Base-by-base conservation (phyloP, 2,113 vertebrate species). In the Baryphthengus martii region DNA sequence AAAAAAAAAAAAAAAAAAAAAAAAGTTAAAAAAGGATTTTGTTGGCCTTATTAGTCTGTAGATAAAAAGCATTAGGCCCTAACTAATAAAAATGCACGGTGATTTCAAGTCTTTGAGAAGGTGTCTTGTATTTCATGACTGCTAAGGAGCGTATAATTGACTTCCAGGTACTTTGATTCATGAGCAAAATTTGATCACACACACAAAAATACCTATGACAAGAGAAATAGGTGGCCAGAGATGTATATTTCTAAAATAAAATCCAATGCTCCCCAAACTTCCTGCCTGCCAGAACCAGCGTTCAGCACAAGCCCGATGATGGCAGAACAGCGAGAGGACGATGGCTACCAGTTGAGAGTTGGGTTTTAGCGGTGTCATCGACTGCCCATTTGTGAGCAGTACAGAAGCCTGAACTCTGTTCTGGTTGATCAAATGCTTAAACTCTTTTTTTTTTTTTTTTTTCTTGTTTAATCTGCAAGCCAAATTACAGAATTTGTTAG, bases 331-430 rank as follows among this genome's bases (percentile, higher is more conserved):
- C 31, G n/a, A 28, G 44, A 85, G 40, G 56, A 47, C 0, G 1
- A 23, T 3, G 26, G 26, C 20, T 77, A 10, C 31, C 0, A 1
- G 10, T 20, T 75, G n/a, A 35, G n/a, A 35, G 25, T 10, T 70
- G 42, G 37, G 15, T 70, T 67, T 86, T 55, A 83, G 45, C 31
- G 65, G 14, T 4, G 11, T 56, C 21, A 78, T 17, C 3, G 9
- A 21, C 24, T 24, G 14, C 39, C 79, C 49, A 23, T 45, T 66
- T 3, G 7, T 13, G 31, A 77, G 37, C 15, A 85, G 25, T 7
- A 19, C 40, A 40, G 33, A 47, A 95, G 39, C 25, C 56, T 72
- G 25, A 87, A 68, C 49, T 80, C 58, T 29, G 4, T n/a, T 82
- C 49, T 50, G 35, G 7, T 5, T 76, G 37, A 85, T 42, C 9